These are phyloP conservation scores for Dexiosoma caninum DNA, from an alignment of 2,888 invertebrate genomes.

Conservation along the genomic window DNA sequence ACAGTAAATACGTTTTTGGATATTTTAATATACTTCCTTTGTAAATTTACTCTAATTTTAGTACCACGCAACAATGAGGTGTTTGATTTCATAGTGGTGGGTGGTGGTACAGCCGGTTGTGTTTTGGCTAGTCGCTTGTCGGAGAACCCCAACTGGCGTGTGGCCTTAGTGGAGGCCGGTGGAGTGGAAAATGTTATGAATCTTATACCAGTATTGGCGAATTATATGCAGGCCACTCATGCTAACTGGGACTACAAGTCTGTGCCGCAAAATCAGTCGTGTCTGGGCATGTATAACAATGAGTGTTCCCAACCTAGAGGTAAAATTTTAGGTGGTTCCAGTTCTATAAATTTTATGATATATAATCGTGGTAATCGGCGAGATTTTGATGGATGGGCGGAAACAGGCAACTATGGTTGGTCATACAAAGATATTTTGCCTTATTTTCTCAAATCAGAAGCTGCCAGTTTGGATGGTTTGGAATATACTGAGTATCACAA, in stretches of 20 bases:
- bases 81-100: conserved; percentile 89
- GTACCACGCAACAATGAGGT: conserved; percentile 77
- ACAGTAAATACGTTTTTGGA: conserved; percentile 19
- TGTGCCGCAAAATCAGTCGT: conserved; percentile 81
- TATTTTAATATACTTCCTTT: neutral
- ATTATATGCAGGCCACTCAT: conserved; percentile 70
- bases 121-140: conserved; percentile 71
- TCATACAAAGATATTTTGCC: conserved; percentile 80
- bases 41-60: neutral
- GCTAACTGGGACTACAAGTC: conserved; percentile 84
- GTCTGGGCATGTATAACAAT: conserved; percentile 78
- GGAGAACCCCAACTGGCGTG: conserved; percentile 73
- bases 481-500: conserved; percentile 79
- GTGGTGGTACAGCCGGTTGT: conserved; percentile 87
- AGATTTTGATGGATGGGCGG: conserved; percentile 84
- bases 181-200: conserved; percentile 72
- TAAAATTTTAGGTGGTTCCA: conserved; percentile 80
- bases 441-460: conserved; percentile 81
- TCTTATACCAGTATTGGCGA: conserved; percentile 66
- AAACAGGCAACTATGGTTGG: conserved; percentile 85
- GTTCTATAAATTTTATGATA: conserved; percentile 81
- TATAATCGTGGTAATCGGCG: conserved; percentile 84
- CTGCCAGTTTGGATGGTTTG: conserved; percentile 78
- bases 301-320: conserved; percentile 79
- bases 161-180: conserved; percentile 78